Percentiles rank a stretch among this genome's conserved stretches.
phyloP scores from a whole-genome alignment of 2,888 invertebrate species.

The Caenorhabditis afra region DNA sequence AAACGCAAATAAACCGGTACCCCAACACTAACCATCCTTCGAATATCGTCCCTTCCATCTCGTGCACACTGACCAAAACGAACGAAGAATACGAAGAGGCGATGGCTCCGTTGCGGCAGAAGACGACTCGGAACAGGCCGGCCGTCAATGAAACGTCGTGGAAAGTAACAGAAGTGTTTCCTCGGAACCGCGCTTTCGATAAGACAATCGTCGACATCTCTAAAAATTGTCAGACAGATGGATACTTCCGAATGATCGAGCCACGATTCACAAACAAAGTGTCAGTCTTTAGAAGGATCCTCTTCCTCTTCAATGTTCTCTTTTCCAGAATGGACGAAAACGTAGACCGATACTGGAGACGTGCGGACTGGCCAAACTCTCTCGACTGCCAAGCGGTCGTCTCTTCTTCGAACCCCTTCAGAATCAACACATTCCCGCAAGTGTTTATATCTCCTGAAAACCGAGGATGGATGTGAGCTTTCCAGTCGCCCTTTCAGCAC shows the following conservation, averaged over 20 bases:
- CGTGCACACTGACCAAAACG: conserved; percentile 34
- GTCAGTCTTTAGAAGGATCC: not conserved
- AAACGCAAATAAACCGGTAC: conserved; percentile 50
- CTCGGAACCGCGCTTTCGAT: conserved; percentile 61
- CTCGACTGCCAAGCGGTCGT: conserved; percentile 68
- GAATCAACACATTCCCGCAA: conserved; percentile 82
- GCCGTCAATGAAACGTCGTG: conserved; percentile 61
- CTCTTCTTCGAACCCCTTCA: conserved; percentile 65
- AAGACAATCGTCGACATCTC: conserved; percentile 53
- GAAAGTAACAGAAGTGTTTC: conserved; percentile 62
- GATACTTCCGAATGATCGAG: conserved; percentile 51
- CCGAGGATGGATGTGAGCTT: conserved; percentile 84
- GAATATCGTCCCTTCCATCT: conserved; percentile 37
- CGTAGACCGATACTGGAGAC: conserved; percentile 61
- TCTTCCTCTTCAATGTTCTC: not conserved
- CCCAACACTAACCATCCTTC: conserved; percentile 50
- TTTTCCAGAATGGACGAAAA: conserved; percentile 41
- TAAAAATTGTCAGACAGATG: conserved; percentile 27
- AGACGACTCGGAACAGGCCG: conserved; percentile 50
- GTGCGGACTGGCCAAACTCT: conserved; percentile 70
- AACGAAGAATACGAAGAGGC: conserved; percentile 50
- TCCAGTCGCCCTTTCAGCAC: too few relatives aligned
- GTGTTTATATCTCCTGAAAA: conserved; percentile 87
- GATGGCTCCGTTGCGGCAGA: conserved; percentile 34
- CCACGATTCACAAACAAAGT: conserved; percentile 39